These are phyloP conservation scores for Catharus ustulatus DNA, from an alignment of 2,797 vertebrate species.

Conservation along the genomic window DNA sequence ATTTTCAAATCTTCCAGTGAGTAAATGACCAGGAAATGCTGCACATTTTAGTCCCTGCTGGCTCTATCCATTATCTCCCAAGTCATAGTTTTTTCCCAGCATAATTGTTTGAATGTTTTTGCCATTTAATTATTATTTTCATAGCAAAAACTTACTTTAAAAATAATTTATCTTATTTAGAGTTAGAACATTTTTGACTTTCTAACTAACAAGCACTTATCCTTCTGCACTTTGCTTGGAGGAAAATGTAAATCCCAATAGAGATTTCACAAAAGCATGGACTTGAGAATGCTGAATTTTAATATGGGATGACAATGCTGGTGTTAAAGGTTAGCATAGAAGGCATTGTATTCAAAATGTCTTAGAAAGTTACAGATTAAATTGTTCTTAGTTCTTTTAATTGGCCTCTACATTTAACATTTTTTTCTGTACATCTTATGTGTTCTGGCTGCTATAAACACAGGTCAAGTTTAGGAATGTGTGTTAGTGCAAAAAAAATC, in stretches of 20 bases:
- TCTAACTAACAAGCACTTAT: neutral
- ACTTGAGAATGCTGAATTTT: neutral
- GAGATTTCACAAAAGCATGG: neutral
- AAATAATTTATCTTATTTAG: neutral
- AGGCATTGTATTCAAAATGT: neutral
- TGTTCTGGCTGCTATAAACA: neutral
- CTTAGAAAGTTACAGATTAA: neutral
- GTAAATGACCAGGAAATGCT: conserved; percentile 58
- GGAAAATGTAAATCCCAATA: neutral
- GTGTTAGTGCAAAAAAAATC: neutral
- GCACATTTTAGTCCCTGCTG: conserved; percentile 40
- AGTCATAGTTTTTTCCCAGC: neutral
- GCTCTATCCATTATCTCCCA: conserved; percentile 29
- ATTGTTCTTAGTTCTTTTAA: neutral
- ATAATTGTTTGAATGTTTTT: conserved; percentile 32
- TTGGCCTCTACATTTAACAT: neutral
- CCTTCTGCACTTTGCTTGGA: neutral
- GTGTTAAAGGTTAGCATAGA: neutral
- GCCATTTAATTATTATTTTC: conserved; percentile 18
- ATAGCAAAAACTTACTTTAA: neutral
- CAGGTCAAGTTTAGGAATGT: neutral
- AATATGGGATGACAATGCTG: neutral
- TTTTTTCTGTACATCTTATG: neutral
- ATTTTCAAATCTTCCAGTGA: conserved; percentile 49
- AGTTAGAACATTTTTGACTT: neutral